A percentile compares a stretch with the other conserved stretches of the same genome.
Evolutionary conservation across 2,888 invertebrate species (phyloP).

Genomic region (Strigamia transsilvanica): DNA sequence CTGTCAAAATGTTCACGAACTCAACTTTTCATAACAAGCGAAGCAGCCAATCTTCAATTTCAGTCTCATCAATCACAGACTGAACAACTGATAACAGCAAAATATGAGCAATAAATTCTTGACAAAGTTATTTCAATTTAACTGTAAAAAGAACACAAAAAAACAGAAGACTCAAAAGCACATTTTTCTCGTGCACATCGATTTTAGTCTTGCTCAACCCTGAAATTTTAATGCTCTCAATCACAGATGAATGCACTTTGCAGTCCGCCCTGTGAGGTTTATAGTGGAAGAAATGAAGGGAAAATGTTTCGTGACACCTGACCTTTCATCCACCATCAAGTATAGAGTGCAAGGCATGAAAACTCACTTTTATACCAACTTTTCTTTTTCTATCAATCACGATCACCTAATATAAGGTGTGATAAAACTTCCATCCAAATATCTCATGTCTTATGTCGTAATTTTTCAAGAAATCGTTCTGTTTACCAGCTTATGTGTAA

Average conservation of each 20-base stretch:
- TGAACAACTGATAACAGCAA: too few species aligned
- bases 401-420: background rate
- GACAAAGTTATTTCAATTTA: too few species aligned
- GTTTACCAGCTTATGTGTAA: background rate
- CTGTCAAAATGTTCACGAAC: too few species aligned
- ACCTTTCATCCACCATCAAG: background rate
- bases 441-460: background rate
- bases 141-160: too few species aligned
- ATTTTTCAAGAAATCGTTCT: background rate
- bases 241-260: background rate
- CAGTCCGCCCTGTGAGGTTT: background rate
- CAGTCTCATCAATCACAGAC: too few species aligned
- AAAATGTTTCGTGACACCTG: background rate
- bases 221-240: constrained; percentile 8
- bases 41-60: too few species aligned
- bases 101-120: too few species aligned
- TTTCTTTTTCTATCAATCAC: background rate
- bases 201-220: background rate
- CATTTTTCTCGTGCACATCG: background rate
- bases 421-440: constrained; percentile 1
- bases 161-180: background rate
- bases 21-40: too few species aligned
- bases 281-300: background rate
- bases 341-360: background rate
- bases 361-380: background rate